These are phyloP conservation scores for Apogon hyalosoma DNA, from an alignment of 2,797 vertebrate species.

Conservation along the genomic window DNA sequence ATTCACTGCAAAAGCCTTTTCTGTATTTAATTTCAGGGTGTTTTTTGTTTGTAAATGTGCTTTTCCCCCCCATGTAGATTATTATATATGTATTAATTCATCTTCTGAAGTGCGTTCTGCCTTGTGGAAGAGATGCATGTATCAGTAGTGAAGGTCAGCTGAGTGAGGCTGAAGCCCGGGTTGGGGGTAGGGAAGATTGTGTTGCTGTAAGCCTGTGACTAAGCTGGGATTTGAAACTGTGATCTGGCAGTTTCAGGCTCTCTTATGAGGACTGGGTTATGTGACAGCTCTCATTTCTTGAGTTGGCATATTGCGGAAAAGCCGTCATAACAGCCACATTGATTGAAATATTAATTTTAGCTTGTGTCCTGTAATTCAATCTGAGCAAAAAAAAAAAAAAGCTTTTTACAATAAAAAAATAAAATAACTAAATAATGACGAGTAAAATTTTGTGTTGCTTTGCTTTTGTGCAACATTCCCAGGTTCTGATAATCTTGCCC, in stretches of 20 bases:
- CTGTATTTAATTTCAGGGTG: background rate
- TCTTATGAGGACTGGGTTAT: constrained; percentile 51
- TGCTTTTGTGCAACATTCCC: constrained; percentile 11
- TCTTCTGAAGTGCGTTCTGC: constrained; percentile 24
- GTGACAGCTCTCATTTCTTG: constrained; percentile 58
- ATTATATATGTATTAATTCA: background rate
- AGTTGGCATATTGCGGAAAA: constrained; percentile 36
- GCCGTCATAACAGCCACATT: constrained; percentile 27
- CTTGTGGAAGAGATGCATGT: constrained; percentile 42
- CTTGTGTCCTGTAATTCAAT: background rate
- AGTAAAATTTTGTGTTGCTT: constrained; percentile 7
- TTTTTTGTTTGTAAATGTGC: constrained; percentile 5
- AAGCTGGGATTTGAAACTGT: constrained; percentile 82
- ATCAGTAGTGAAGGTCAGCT: constrained; percentile 44
- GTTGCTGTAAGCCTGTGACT: constrained; percentile 78
- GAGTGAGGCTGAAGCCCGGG: constrained; percentile 38
- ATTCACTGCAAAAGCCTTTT: constrained; percentile 1
- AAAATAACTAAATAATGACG: background rate
- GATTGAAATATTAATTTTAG: constrained; percentile 26
- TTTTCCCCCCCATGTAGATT: background rate
- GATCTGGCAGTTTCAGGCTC: constrained; percentile 77
- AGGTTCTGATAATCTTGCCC: constrained; percentile 91
- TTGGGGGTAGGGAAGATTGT: constrained; percentile 69
- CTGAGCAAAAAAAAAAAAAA: background rate
- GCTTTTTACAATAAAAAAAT: background rate